Evolutionary conservation across 2,888 invertebrate species (phyloP), one percentile per base, ranked within the genome.

Genomic region (Troides aeacus): DNA sequence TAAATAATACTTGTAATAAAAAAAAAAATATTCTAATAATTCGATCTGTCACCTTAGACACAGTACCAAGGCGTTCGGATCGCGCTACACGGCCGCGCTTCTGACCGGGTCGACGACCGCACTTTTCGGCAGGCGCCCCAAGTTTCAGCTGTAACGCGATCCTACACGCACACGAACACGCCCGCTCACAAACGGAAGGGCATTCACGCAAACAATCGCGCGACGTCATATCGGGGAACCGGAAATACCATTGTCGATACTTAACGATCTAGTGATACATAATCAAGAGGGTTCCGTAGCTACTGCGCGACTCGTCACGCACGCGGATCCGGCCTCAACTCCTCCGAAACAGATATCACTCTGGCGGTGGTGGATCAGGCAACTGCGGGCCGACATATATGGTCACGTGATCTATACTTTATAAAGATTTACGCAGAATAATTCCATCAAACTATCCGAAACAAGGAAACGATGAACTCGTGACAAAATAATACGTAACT

Each of bases 91-190:
- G 86, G 85, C 86, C 89, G 82, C 78, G 85, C 84, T 89, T 87
- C 87, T 89, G 86, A 83, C 84, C 85, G 87, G 92, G 89, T 92
- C 90, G 84, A 79, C 81, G 91, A 88, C 89, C 92, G 86, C 83
- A 82, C 83, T 91, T 92, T 92, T 92, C 92, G 92, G 92, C 91
- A 90, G 89, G 89, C 90, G 88, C 87, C 85, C 90, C 81, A 82
- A 84, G 89, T 92, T 92, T 92, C 92, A 92, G 92, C 91, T 92
- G 92, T 90, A 91, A 92, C 81, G 85, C 84, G 90, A 90, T 90
- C 91, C 90, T 89, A 86, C 81, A 81, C 84, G 75, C 89, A 86
- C 83, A 85, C 78, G 71, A 76, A 70, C 78, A 71, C 77, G 70
- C 46, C n/a, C 57, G 63, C 58, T 71, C 62, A 62, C 58, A 62